These are phyloP conservation scores for Bombus waltoni DNA, from an alignment of 1,140 invertebrate genomes.

Conservation along the genomic window DNA sequence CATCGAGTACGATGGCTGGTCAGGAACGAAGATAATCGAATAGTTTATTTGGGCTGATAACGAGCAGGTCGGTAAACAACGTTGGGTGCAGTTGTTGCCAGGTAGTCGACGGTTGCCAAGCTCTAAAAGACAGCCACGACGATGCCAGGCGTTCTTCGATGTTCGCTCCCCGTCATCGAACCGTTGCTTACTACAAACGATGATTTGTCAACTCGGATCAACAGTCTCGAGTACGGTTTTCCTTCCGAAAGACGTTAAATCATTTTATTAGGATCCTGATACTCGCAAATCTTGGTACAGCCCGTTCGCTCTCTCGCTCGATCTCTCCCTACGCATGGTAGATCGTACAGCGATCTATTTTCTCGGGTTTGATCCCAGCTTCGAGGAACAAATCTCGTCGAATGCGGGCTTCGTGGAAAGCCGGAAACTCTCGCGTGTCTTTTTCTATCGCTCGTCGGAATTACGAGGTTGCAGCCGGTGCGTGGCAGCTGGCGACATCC, in stretches of 20 bases:
- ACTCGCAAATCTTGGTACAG: too few species aligned
- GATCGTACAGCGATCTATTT: conserved; percentile 16
- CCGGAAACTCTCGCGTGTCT: neutral
- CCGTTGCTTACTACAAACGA: neutral
- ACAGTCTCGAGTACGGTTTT: too few species aligned
- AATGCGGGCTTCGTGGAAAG: conserved; percentile 52
- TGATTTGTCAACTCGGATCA: conserved; percentile 5
- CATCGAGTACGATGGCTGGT: neutral
- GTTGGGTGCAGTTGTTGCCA: conserved; percentile 6
- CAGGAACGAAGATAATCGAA: neutral
- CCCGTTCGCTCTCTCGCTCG: neutral
- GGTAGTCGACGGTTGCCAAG: conserved; percentile 24
- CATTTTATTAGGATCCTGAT: neutral
- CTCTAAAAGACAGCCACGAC: neutral
- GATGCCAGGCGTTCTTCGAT: conserved; percentile 15
- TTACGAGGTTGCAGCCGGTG: conserved; percentile 39
- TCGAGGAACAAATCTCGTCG: conserved; percentile 37
- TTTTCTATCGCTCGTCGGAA: conserved; percentile 41
- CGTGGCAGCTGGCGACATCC: conserved; percentile 40
- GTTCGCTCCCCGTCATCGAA: neutral
- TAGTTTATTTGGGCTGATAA: conserved; percentile 31
- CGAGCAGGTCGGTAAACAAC: conserved; percentile 19
- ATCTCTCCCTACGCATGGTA: neutral
- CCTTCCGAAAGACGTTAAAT: neutral
- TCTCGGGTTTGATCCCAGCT: conserved; percentile 32